Evolutionary conservation across 92 coral and sea anemone species (phyloP), one percentile per base, ranked within the genome.

Genomic region (Meandrina meandrites): DNA sequence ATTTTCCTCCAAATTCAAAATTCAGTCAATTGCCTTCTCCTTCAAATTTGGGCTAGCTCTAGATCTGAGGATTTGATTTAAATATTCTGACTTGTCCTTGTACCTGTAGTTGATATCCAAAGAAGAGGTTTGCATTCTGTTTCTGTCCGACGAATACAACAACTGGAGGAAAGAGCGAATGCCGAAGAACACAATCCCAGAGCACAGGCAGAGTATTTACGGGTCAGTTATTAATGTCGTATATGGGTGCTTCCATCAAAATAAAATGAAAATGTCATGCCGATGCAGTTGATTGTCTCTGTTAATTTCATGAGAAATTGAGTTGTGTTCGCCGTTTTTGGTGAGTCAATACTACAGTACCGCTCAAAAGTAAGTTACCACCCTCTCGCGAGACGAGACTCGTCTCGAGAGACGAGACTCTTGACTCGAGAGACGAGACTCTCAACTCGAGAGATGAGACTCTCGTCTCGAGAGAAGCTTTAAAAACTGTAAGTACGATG

Each of bases 201-300:
- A 53, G 98, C 94, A 32, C 99, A 97, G 78, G 94, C 99, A 36
- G 99, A 97, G 8, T 97, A 97, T 62, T 87, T 97, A 48, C 95
- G 90, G 90, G 99, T 97, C 42, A 64, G 88, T 37, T 50, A 1
- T 19, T 16, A 2, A 11, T 51, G 14, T 22, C 24, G 16, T 47
- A 4, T 47, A 9, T 37, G 53, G 19, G 68, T 3, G 5, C 7
- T 8, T 60, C 11, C 68, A 60, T 60, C n/a, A 1, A 1, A 60
- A 60, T n/a, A 19, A n/a, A 60, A 19, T 60, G 5, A 60, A 60
- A 1, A 60, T 19, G 68, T 48, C 53, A 9, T 12, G 9, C 14
- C 48, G n/a, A n/a, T n/a, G n/a, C n/a, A n/a, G n/a, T n/a, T n/a
- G n/a, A n/a, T n/a, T n/a, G n/a, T n/a, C n/a, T n/a, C n/a, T n/a